Percentiles rank a stretch among this genome's conserved stretches.
Conservation (phyloP, 1,140 invertebrate genomes). For the Drosophila equinoxialis region DNA sequence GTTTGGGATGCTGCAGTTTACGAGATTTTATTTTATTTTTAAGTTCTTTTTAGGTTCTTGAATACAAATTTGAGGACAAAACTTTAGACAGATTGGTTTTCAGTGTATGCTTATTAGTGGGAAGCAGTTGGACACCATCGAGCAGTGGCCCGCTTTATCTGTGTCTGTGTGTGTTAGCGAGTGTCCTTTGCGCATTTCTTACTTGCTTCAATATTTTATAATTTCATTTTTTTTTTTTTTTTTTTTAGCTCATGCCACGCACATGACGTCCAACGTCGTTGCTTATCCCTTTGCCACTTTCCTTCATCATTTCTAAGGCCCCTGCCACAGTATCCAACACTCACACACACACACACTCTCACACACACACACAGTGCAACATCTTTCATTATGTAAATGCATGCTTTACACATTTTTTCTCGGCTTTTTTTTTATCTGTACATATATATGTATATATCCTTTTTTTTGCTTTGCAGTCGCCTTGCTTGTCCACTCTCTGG, state of each 20-base stretch:
- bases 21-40: too few species aligned
- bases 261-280: conserved; percentile 66
- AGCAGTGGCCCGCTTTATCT: conserved; percentile 43
- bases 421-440: not conserved
- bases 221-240: conserved; percentile 67
- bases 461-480: conserved; percentile 37
- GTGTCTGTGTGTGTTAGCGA: conserved; percentile 24
- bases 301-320: not conserved
- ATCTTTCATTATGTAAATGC: conserved; percentile 83
- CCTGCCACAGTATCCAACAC: conserved; percentile 2
- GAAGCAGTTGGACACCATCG: conserved; percentile 27
- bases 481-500: conserved; percentile 40
- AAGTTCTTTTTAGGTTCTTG: too few species aligned
- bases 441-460: conserved; percentile 13
- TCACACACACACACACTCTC: conserved; percentile 38
- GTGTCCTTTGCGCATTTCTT: conserved; percentile 69
- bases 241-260: conserved; percentile 39
- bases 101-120: conserved; percentile 25
- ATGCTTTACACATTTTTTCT: conserved; percentile 72
- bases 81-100: not conserved
- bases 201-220: conserved; percentile 79
- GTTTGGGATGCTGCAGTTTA: too few species aligned
- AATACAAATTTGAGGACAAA: too few species aligned
- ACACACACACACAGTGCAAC: conserved; percentile 59
- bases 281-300: conserved; percentile 68